Base-by-base conservation (phyloP, 2,888 invertebrate species). In the Notodonta dromedarius region DNA sequence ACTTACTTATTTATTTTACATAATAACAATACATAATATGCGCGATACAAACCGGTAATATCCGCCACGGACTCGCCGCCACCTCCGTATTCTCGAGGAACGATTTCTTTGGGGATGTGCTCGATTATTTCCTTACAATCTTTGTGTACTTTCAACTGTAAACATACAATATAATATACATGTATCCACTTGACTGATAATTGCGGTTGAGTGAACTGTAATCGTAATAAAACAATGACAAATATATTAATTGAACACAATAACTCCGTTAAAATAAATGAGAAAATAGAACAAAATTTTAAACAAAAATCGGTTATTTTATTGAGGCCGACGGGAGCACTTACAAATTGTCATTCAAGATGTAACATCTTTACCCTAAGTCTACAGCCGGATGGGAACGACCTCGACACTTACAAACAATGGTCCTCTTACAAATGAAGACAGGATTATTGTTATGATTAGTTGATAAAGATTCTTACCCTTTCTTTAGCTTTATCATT, bases 81-180 rank as follows among this genome's bases (percentile, higher is more conserved):
- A 0, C 96, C 96, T 4, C 96, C 96, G 76, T 96, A 96, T 80
- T 96, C 96, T 51, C 83, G 80, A 0, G 96, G 96, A 60, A 96
- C 83, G 53, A 94, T 88, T 58, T 94, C 93, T 70, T 91, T 93
- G 0, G 96, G 95, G 50, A 96, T 86, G 52, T 90, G 77, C 62
- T 95, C 86, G 64, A 94, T 86, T 42, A 96, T 87, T 9, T 94
- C 94, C 0, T 94, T 94, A 60, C 89, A 74, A 59, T 82, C 83
- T 72, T 94, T 94, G 71, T 95, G 95, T 14, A 95, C 88, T 82
- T 85, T 91, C 42, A 95, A 72, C 94, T 95, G 83, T 74, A 92
- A 88, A 57, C 7, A 57, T 8, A 46, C 5, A 24, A 24, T 24
- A 35, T 35, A 46, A n/a, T n/a, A 4, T n/a, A 46, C 13, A 46